phyloP scores from a whole-genome alignment of 2,888 invertebrate genomes.

The Scaptomyza parva region DNA sequence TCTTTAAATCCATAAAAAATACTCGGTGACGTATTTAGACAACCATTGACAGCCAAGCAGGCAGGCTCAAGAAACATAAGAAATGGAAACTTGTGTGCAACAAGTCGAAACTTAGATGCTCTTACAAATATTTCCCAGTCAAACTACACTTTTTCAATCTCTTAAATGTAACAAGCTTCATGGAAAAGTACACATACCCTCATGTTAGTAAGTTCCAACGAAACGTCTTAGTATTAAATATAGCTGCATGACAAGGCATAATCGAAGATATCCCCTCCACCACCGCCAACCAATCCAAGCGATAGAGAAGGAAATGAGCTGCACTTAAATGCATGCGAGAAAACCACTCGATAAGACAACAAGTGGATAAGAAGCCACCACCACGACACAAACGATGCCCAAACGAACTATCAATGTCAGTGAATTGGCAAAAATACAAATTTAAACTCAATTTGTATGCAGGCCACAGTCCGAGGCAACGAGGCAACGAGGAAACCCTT shows the following conservation, averaged over 20 bases:
- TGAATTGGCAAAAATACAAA: conserved; percentile 77
- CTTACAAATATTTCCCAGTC: conserved; percentile 18
- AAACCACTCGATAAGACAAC: conserved; percentile 81
- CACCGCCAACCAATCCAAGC: too few species aligned
- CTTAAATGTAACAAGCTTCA: neutral
- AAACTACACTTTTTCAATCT: too few species aligned
- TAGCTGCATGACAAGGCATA: conserved; percentile 67
- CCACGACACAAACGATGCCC: conserved; percentile 79
- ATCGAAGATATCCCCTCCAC: conserved; percentile 33
- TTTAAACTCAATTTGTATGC: conserved; percentile 79
- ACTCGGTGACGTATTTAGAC: conserved; percentile 72
- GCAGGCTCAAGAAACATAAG: conserved; percentile 47
- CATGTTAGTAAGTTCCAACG: conserved; percentile 15
- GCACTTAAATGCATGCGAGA: conserved; percentile 78
- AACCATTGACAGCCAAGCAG: conserved; percentile 68
- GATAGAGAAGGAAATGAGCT: conserved; percentile 79
- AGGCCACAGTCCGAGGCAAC: conserved; percentile 56
- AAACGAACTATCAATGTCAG: conserved; percentile 82
- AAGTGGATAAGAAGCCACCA: conserved; percentile 81
- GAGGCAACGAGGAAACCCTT: conserved; percentile 71
- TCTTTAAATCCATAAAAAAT: conserved; percentile 45
- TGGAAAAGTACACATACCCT: neutral
- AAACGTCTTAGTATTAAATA: conserved; percentile 60
- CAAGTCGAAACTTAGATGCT: conserved; percentile 28
- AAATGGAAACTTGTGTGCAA: neutral